Conservation (phyloP, 2,113 vertebrate species). For the Cochlearius cochlearius region DNA sequence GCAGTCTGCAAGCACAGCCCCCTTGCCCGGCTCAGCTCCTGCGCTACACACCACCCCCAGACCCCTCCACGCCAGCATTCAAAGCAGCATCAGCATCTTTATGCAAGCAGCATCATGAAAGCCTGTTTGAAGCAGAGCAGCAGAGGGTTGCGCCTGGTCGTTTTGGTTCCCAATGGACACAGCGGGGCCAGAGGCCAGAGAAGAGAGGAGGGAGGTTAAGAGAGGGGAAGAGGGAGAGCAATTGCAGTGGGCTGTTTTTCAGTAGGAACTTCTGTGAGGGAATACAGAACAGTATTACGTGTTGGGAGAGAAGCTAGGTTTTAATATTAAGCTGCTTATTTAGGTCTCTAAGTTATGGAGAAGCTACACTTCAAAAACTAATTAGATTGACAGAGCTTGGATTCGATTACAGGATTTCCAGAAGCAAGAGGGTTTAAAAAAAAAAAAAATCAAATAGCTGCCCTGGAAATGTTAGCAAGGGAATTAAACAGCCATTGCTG, state of each 20-base stretch:
- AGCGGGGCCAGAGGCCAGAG: background rate
- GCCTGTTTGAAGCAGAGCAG: background rate
- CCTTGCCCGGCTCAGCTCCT: background rate
- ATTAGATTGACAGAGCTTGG: constrained; percentile 65
- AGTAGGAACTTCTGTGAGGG: background rate
- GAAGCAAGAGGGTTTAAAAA: constrained; percentile 44
- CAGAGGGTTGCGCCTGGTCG: background rate
- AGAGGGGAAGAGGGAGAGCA: background rate
- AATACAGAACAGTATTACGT: background rate
- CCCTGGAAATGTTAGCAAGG: constrained; percentile 33
- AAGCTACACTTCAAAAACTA: constrained; percentile 63
- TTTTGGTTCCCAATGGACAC: background rate
- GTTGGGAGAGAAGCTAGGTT: constrained; percentile 29
- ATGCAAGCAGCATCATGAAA: background rate
- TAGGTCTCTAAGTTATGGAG: constrained; percentile 50
- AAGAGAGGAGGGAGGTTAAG: background rate
- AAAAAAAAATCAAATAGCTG: constrained; percentile 7
- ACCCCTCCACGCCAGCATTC: fast-evolving
- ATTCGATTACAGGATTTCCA: constrained; percentile 57
- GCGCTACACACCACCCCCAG: fast-evolving
- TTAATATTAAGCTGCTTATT: constrained; percentile 67
- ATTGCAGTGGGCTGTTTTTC: background rate
- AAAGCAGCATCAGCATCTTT: constrained; percentile 1
- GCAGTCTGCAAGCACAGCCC: background rate
- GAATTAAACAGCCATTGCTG: constrained; percentile 44